phyloP scores from a whole-genome alignment of 2,888 invertebrate genomes.

The Lacanobia oleracea region DNA sequence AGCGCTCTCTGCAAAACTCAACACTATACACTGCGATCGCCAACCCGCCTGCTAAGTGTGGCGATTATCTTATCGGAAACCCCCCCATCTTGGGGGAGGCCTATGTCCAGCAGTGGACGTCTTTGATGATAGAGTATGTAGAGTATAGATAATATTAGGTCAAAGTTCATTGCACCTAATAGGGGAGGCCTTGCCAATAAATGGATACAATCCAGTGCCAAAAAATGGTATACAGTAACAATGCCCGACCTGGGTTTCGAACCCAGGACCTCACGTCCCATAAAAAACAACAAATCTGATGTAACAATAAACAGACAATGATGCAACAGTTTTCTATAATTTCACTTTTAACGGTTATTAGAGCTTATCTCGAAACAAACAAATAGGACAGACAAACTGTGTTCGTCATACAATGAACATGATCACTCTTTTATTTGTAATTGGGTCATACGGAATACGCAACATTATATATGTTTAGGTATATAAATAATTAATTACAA shows the following conservation, averaged over 20 bases:
- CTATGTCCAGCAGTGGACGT: too few species aligned
- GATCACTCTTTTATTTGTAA: conserved; percentile 42
- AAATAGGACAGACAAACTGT: not conserved
- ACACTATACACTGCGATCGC: too few species aligned
- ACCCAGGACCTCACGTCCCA: not conserved
- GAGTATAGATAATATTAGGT: too few species aligned
- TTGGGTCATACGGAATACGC: conserved; percentile 46
- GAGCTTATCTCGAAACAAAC: conserved; percentile 22
- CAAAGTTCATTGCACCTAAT: too few species aligned
- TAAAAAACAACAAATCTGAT: conserved; percentile 3
- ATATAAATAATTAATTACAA: conserved; percentile 10
- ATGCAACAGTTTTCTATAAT: conserved; percentile 29
- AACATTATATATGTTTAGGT: conserved; percentile 11
- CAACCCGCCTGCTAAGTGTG: too few species aligned
- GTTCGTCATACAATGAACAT: conserved; percentile 12
- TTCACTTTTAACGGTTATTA: conserved; percentile 28
- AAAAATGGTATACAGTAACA: too few species aligned
- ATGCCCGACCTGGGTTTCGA: not conserved
- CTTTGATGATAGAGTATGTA: too few species aligned
- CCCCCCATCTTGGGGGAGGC: too few species aligned
- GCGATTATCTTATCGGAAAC: too few species aligned
- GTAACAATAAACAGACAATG: conserved; percentile 10
- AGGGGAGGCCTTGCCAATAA: too few species aligned
- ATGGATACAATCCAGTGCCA: too few species aligned
- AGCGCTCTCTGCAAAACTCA: too few species aligned